A percentile compares a stretch with the other conserved stretches of the same genome.
phyloP scores from a whole-genome alignment of 30 jellyfish, hydroid and myxozoan species.

The Phacellophora camtschatica region DNA sequence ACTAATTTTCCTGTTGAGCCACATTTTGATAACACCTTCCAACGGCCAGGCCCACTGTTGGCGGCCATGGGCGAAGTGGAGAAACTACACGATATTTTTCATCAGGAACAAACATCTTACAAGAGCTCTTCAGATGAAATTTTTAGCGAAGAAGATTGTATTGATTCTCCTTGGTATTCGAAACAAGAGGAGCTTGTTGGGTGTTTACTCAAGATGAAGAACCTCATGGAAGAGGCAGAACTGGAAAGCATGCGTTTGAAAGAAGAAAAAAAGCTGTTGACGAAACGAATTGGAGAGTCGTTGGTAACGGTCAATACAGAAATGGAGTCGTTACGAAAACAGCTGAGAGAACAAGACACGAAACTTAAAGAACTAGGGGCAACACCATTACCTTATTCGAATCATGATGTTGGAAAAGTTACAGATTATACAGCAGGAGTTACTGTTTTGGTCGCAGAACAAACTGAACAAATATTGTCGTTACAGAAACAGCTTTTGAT shows the following conservation, averaged over 20 bases:
- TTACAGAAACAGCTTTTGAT: constrained; percentile 41
- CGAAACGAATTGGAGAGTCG: constrained; percentile 73
- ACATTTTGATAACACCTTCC: not conserved
- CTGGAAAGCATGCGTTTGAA: constrained; percentile 75
- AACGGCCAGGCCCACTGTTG: constrained; percentile 61
- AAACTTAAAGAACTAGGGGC: constrained; percentile 69
- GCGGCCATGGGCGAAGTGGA: constrained; percentile 78
- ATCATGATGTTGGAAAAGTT: constrained; percentile 7
- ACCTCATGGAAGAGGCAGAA: constrained; percentile 86
- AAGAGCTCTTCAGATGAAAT: constrained; percentile 68
- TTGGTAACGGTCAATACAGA: constrained; percentile 68
- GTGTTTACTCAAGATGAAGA: constrained; percentile 71
- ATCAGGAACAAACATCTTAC: constrained; percentile 30
- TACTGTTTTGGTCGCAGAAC: constrained; percentile 42
- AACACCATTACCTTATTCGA: constrained; percentile 35
- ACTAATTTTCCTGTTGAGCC: not conserved
- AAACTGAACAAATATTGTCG: constrained; percentile 51
- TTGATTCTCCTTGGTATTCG: constrained; percentile 32
- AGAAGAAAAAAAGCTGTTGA: constrained; percentile 71
- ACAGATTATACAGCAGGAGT: constrained; percentile 17
- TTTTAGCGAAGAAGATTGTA: constrained; percentile 54
- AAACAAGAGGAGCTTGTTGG: constrained; percentile 73
- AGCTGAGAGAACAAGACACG: constrained; percentile 63
- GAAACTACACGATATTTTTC: constrained; percentile 43
- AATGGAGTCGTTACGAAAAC: constrained; percentile 62